Evolutionary conservation across 2,797 vertebrate genomes (phyloP).

Genomic region (Triplophysa bombifrons): DNA sequence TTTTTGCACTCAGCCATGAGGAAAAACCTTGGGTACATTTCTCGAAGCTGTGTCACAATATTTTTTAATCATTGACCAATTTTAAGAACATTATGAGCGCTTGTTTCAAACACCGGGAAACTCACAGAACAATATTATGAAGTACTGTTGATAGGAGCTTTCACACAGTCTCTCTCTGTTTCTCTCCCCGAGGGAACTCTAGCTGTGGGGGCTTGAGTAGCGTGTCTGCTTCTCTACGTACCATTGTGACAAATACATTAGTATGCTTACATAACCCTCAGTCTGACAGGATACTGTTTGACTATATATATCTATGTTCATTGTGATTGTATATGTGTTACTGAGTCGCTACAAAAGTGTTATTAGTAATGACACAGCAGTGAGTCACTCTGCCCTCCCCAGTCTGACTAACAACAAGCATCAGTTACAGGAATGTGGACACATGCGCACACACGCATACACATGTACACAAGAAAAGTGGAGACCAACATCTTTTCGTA

Average conservation of each 20-base stretch:
- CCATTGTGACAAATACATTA: constrained; percentile 30
- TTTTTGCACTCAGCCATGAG: constrained; percentile 46
- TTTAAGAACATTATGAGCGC: constrained; percentile 51
- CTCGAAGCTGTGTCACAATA: constrained; percentile 55
- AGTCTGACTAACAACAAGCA: constrained; percentile 77
- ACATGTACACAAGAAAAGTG: constrained; percentile 32
- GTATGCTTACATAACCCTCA: constrained; percentile 41
- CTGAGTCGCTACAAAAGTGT: constrained; percentile 52
- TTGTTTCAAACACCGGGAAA: constrained; percentile 36
- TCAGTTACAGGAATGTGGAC: constrained; percentile 81
- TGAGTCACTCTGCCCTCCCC: constrained; percentile 80
- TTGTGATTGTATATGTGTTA: constrained; percentile 42
- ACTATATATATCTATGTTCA: constrained; percentile 42
- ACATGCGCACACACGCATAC: constrained; percentile 64
- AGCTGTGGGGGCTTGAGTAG: constrained; percentile 20
- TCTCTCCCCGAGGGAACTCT: constrained; percentile 6
- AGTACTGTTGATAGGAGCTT: constrained; percentile 44
- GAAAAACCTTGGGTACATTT: constrained; percentile 32
- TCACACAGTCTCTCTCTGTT: constrained; percentile 49
- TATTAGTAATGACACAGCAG: constrained; percentile 80
- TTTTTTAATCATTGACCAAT: constrained; percentile 58
- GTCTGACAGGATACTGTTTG: constrained; percentile 43
- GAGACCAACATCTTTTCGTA: constrained; percentile 49
- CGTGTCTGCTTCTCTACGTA: constrained; percentile 7
- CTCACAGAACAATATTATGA: constrained; percentile 49